Percentiles rank a stretch among this genome's conserved stretches.
phyloP scores from a whole-genome alignment of 2,888 invertebrate species.

The Cordilura impudica region DNA sequence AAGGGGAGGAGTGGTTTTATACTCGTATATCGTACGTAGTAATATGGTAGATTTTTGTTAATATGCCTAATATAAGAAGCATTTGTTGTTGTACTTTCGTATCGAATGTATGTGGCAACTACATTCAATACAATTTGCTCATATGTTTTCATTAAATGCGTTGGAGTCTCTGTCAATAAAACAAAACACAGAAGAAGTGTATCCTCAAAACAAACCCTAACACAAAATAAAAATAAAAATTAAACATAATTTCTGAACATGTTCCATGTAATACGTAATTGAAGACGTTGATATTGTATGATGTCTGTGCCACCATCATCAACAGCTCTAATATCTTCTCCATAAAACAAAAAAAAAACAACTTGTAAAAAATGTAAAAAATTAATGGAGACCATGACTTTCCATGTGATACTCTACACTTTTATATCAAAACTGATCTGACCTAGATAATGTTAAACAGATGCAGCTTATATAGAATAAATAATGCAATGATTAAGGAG shows the following conservation, averaged over 20 bases:
- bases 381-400: no score
- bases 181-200: background rate
- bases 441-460: no score
- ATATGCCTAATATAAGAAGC: background rate
- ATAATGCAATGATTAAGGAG: no score
- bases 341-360: constrained; percentile 13
- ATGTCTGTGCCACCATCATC: constrained; percentile 53
- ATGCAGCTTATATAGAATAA: no score
- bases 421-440: no score
- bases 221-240: constrained; percentile 17
- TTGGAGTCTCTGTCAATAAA: constrained; percentile 51
- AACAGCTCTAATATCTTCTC: constrained; percentile 30
- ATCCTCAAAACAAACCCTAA: constrained; percentile 1
- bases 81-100: background rate
- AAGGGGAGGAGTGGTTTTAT: constrained; percentile 41
- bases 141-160: constrained; percentile 48
- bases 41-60: constrained; percentile 1
- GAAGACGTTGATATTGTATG: constrained; percentile 48
- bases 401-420: no score
- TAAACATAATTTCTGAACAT: constrained; percentile 43
- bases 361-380: background rate
- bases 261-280: constrained; percentile 46
- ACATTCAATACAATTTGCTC: constrained; percentile 28
- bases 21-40: no score
- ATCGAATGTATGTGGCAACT: constrained; percentile 10